phyloP scores from a whole-genome alignment of 2,113 vertebrate species.

The Apaloderma vittatum region DNA sequence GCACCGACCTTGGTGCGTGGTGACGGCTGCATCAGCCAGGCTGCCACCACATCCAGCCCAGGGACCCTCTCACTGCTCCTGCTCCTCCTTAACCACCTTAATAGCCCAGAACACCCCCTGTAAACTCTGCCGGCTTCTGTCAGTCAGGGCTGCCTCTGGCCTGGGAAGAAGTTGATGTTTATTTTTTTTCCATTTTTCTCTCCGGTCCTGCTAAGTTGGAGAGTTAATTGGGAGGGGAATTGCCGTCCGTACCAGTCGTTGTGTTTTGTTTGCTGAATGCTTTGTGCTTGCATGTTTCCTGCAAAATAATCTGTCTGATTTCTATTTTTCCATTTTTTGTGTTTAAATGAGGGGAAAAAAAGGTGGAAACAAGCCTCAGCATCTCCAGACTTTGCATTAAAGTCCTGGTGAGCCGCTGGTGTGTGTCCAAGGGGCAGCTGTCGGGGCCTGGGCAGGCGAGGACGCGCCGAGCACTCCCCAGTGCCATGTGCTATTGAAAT shows the following conservation, averaged over 20 bases:
- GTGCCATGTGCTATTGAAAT: accelerated
- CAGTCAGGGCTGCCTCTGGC: background rate
- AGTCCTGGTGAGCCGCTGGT: accelerated
- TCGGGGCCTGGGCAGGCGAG: accelerated
- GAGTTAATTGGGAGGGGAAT: background rate
- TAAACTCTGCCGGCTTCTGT: accelerated
- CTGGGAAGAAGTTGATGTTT: background rate
- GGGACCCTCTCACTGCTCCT: background rate
- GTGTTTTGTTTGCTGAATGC: background rate
- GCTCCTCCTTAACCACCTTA: accelerated
- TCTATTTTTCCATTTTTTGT: background rate
- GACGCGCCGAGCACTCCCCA: accelerated
- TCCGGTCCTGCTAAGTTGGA: background rate
- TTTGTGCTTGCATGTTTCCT: background rate
- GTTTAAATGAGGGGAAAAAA: background rate
- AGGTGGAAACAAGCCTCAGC: background rate
- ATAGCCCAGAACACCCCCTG: background rate
- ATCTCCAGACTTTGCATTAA: background rate
- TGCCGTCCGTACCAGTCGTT: accelerated
- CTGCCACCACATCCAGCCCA: background rate
- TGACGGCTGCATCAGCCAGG: accelerated
- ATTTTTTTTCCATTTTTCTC: background rate
- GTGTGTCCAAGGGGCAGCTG: background rate
- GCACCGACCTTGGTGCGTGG: accelerated
- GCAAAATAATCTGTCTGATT: background rate